Conservation (phyloP, 2,888 invertebrate species). For the Diogma glabrata region DNA sequence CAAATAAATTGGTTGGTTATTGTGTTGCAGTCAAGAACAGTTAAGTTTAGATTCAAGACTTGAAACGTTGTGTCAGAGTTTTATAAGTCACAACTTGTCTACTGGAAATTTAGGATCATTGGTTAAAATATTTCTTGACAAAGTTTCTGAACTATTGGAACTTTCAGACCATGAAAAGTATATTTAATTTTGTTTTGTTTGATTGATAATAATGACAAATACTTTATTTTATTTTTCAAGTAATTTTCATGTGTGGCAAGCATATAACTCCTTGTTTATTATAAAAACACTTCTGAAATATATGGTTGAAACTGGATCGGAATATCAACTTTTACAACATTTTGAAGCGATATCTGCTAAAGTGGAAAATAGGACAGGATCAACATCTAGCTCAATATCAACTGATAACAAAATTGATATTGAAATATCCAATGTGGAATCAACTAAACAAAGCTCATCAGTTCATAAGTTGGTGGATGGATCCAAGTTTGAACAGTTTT, state of each 20-base stretch:
- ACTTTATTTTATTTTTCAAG: conserved; percentile 28
- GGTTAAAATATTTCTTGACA: conserved; percentile 71
- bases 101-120: conserved; percentile 86
- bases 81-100: conserved; percentile 71
- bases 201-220: not conserved
- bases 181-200: conserved; percentile 32
- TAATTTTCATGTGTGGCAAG: conserved; percentile 76
- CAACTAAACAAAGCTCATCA: not conserved
- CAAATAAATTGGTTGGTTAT: not conserved
- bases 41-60: conserved; percentile 69
- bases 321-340: conserved; percentile 76
- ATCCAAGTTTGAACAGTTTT: conserved; percentile 34
- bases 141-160: conserved; percentile 71
- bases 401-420: conserved; percentile 1
- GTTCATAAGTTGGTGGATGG: conserved; percentile 30
- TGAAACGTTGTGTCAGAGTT: conserved; percentile 58
- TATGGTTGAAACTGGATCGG: conserved; percentile 79
- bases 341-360: conserved; percentile 47
- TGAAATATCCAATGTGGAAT: not conserved
- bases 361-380: conserved; percentile 24
- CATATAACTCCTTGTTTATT: conserved; percentile 85
- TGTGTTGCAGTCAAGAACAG: conserved; percentile 55
- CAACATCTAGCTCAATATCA: conserved; percentile 5
- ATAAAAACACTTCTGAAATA: conserved; percentile 78
- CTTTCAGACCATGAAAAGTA: conserved; percentile 85